Conservation (phyloP, 2,113 vertebrate species). For the Phylloscopus whistleri region DNA sequence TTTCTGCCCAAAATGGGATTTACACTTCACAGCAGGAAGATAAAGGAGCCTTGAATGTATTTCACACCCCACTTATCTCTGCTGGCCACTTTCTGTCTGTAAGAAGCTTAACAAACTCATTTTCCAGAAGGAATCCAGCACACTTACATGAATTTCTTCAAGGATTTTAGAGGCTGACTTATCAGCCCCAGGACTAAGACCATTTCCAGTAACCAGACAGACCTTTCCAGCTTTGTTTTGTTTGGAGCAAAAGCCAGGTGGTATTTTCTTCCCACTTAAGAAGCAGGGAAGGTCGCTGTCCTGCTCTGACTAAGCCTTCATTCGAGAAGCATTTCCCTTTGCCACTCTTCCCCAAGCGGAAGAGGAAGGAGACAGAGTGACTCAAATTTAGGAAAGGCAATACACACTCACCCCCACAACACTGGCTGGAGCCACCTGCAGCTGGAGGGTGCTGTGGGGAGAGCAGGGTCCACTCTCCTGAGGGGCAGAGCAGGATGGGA, state of each 20-base stretch:
- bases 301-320: not conserved
- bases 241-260: slow-evolving; percentile 14
- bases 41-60: not conserved
- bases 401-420: rapidly evolving
- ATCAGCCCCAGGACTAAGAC: not conserved
- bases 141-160: not conserved
- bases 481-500: not conserved
- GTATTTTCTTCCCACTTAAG: slow-evolving; percentile 7
- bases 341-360: not conserved
- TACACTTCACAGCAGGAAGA: not conserved
- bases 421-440: not conserved
- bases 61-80: not conserved
- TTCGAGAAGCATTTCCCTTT: not conserved
- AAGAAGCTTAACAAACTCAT: not conserved
- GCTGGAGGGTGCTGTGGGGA: not conserved
- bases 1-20: not conserved
- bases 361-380: slow-evolving; percentile 41
- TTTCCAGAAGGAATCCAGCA: not conserved
- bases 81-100: not conserved
- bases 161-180: not conserved
- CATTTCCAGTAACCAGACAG: slow-evolving; percentile 28
- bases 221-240: not conserved
- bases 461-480: rapidly evolving
- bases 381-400: not conserved
- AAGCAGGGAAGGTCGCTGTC: not conserved